Conservation (phyloP, 1,140 invertebrate genomes). For the Drosophila repleta region DNA sequence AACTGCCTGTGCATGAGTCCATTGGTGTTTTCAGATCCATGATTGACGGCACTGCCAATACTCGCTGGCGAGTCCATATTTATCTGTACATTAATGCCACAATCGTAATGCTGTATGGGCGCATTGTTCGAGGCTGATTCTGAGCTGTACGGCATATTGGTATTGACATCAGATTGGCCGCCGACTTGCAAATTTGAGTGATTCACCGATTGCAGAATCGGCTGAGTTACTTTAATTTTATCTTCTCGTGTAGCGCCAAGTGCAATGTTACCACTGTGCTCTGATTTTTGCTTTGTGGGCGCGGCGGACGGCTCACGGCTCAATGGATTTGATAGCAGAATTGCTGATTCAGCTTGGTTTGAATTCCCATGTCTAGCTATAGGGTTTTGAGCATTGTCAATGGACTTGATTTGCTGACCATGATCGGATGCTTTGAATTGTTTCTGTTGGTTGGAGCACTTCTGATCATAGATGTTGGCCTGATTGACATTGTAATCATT, state of each 20-base stretch:
- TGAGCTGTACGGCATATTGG: constrained; percentile 61
- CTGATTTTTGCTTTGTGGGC: constrained; percentile 57
- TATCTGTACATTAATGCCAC: constrained; percentile 93
- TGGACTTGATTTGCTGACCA: constrained; percentile 64
- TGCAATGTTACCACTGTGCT: constrained; percentile 54
- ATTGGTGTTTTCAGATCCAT: constrained; percentile 88
- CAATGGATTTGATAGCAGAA: constrained; percentile 45
- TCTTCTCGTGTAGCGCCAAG: constrained; percentile 46
- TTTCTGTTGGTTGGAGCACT: constrained; percentile 64
- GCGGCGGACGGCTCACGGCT: constrained; percentile 27
- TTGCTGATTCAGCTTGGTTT: constrained; percentile 44
- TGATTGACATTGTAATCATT: constrained; percentile 64
- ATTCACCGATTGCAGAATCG: constrained; percentile 49
- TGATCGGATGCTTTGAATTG: constrained; percentile 50
- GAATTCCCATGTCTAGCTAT: constrained; percentile 36
- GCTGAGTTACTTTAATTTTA: constrained; percentile 59
- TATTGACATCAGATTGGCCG: constrained; percentile 59
- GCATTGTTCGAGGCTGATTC: constrained; percentile 84
- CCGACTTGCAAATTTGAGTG: constrained; percentile 59
- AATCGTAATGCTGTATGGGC: constrained; percentile 92
- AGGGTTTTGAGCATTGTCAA: constrained; percentile 53
- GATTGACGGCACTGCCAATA: constrained; percentile 93
- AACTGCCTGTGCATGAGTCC: constrained; percentile 85
- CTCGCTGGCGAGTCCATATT: constrained; percentile 94
- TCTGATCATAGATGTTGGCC: constrained; percentile 57